phyloP scores from a whole-genome alignment of 2,113 vertebrate genomes.

The Pollimyrus isidori region DNA sequence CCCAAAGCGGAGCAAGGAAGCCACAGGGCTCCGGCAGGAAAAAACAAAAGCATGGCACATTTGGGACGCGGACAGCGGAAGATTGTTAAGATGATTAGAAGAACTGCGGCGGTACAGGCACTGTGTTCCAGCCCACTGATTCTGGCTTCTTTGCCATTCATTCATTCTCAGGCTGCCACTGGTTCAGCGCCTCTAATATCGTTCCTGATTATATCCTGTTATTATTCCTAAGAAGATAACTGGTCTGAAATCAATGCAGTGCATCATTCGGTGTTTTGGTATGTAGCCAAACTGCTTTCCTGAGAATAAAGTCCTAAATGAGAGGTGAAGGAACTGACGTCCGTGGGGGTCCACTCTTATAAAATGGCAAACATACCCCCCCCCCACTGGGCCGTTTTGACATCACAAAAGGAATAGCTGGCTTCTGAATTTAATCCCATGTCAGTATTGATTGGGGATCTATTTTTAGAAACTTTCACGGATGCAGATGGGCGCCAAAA shows the following conservation, averaged over 20 bases:
- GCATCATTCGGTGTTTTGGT: background rate
- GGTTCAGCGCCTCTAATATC: background rate
- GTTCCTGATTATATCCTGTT: background rate
- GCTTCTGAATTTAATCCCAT: background rate
- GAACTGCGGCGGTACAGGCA: background rate
- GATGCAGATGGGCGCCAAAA: background rate
- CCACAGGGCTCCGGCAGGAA: background rate
- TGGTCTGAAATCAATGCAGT: background rate
- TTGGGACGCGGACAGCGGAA: background rate
- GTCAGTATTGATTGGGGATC: background rate
- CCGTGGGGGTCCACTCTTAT: background rate
- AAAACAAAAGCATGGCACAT: background rate
- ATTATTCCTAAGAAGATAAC: background rate
- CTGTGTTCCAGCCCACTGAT: background rate
- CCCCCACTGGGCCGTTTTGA: background rate
- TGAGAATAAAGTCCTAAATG: background rate
- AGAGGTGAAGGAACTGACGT: background rate
- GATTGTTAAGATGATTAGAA: background rate
- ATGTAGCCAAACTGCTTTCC: background rate
- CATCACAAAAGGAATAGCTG: background rate
- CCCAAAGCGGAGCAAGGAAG: background rate
- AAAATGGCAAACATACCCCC: background rate
- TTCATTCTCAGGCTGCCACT: background rate
- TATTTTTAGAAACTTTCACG: background rate
- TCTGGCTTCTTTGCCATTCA: background rate